phyloP scores from a whole-genome alignment of 1,140 invertebrate genomes.

The Drosophila pachea region DNA sequence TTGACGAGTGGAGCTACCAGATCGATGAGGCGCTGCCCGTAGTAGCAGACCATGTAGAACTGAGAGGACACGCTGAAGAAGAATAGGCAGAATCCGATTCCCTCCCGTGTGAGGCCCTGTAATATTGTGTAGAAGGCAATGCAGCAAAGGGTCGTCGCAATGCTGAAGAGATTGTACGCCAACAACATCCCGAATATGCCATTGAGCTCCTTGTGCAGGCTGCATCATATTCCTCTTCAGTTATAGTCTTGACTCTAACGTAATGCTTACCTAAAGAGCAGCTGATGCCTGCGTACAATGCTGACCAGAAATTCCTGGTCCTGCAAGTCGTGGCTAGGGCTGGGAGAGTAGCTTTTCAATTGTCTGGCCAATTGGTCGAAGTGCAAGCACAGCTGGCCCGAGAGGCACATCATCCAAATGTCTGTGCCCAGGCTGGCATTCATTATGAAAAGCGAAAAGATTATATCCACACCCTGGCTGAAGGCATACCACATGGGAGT shows the following conservation, averaged over 20 bases:
- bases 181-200: constrained; percentile 45
- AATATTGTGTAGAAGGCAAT: constrained; percentile 36
- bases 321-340: not conserved
- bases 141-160: constrained; percentile 41
- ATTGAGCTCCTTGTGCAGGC: constrained; percentile 46
- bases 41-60: constrained; percentile 52
- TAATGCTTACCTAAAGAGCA: constrained; percentile 27
- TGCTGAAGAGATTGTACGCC: constrained; percentile 52
- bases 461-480: constrained; percentile 20
- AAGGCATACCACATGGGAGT: constrained; percentile 2
- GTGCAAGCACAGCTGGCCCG: constrained; percentile 49
- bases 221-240: not conserved
- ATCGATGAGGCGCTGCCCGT: constrained; percentile 50
- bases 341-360: constrained; percentile 23
- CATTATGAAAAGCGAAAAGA: constrained; percentile 36
- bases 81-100: constrained; percentile 40
- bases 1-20: constrained; percentile 20
- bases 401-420: constrained; percentile 53
- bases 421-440: constrained; percentile 47
- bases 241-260: too few species aligned
- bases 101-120: constrained; percentile 45
- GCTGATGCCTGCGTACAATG: constrained; percentile 40
- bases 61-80: constrained; percentile 42
- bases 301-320: constrained; percentile 33
- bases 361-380: constrained; percentile 37